Conservation (phyloP, 2,113 vertebrate genomes). For the Rattus rattus region DNA sequence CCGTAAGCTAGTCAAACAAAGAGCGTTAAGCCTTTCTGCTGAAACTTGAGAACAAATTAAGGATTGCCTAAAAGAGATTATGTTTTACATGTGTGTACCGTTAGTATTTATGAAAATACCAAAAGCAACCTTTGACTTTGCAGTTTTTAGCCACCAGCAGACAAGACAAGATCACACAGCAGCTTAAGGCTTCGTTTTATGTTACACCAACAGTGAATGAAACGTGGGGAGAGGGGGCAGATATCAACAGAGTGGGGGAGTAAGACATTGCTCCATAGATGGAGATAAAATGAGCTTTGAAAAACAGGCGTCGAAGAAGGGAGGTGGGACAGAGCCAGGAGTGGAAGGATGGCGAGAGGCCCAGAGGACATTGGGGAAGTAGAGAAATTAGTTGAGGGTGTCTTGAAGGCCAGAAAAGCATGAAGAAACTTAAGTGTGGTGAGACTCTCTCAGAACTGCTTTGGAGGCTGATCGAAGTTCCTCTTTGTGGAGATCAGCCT, state of each 20-base stretch:
- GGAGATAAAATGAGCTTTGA: background rate
- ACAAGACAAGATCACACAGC: background rate
- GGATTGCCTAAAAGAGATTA: background rate
- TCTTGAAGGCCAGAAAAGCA: background rate
- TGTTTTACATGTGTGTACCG: background rate
- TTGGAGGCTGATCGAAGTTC: background rate
- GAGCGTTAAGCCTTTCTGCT: background rate
- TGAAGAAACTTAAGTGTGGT: background rate
- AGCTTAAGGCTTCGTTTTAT: background rate
- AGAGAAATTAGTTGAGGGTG: background rate
- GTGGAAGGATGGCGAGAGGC: background rate
- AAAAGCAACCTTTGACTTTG: background rate
- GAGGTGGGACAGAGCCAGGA: background rate
- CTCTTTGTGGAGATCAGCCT: no score
- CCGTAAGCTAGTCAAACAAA: background rate
- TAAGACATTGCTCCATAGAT: background rate
- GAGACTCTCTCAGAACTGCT: background rate
- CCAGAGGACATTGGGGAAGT: background rate
- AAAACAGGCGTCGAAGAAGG: background rate
- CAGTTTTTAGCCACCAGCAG: background rate
- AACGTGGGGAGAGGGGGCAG: background rate
- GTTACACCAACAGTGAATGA: background rate
- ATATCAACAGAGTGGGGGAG: background rate
- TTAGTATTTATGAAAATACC: background rate
- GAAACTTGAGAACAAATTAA: conserved; percentile 1